Evolutionary conservation across 2,113 vertebrate species (phyloP).

Genomic region (Myiozetetes cayanensis): DNA sequence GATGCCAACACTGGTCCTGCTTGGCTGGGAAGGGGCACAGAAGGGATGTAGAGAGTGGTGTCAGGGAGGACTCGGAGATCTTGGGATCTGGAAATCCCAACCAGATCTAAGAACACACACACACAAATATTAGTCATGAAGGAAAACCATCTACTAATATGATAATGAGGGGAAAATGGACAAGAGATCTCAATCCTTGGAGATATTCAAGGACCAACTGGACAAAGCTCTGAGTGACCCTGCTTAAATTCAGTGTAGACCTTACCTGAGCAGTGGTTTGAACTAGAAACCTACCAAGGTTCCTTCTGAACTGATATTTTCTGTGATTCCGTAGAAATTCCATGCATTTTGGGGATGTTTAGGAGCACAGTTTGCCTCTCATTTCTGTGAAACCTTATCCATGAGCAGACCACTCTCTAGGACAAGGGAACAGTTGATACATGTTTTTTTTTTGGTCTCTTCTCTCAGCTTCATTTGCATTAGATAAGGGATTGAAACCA

Average conservation of each 20-base stretch:
- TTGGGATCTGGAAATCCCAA: neutral
- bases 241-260: neutral
- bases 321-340: fast-evolving
- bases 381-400: neutral
- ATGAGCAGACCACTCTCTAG: fast-evolving
- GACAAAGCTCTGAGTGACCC: neutral
- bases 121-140: too few species aligned
- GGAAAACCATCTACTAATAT: neutral
- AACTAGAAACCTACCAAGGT: neutral
- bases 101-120: neutral
- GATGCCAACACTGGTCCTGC: neutral
- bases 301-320: neutral
- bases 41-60: neutral
- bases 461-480: neutral
- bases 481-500: neutral
- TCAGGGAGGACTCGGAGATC: neutral
- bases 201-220: neutral
- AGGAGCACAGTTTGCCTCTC: neutral
- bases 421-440: neutral
- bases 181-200: neutral
- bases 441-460: neutral
- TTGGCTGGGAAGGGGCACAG: neutral
- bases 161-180: neutral
- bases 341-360: fast-evolving
- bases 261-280: neutral